phyloP scores from a whole-genome alignment of 2,113 vertebrate species.

The Pavo muticus region DNA sequence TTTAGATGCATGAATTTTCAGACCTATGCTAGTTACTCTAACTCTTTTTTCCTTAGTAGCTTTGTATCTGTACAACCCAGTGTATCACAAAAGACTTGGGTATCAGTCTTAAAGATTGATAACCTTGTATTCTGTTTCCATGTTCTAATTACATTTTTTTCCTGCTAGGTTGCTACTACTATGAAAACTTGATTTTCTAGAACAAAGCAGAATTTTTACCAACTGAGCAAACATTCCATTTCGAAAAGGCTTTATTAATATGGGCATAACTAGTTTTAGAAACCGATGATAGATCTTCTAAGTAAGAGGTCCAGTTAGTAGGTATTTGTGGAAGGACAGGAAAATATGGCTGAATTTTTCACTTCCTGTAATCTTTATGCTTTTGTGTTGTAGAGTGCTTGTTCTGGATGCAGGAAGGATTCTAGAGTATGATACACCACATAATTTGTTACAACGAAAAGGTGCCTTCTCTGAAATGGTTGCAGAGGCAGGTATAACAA shows the following conservation, averaged over 20 bases:
- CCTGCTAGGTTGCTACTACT: neutral
- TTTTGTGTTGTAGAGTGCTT: conserved; percentile 66
- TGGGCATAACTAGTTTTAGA: neutral
- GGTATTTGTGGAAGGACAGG: neutral
- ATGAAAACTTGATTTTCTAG: neutral
- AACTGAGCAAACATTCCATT: neutral
- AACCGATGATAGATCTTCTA: neutral
- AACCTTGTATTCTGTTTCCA: neutral
- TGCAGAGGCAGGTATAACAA: conserved; percentile 53
- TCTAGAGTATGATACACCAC: conserved; percentile 70
- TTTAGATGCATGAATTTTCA: neutral
- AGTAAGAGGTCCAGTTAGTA: neutral
- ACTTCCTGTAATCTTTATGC: neutral
- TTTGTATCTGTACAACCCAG: neutral
- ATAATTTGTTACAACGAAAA: conserved; percentile 54
- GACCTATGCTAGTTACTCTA: neutral
- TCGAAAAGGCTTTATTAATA: neutral
- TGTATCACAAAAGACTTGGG: neutral
- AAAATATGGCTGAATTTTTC: neutral
- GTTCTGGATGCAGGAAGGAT: conserved; percentile 74
- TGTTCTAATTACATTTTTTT: neutral
- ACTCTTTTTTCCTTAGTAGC: neutral
- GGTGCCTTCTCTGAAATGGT: conserved; percentile 71
- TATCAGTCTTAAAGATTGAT: neutral
- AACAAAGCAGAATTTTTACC: neutral